Evolutionary conservation across 2,113 vertebrate genomes (phyloP).

Genomic region (Heliornis fulica): DNA sequence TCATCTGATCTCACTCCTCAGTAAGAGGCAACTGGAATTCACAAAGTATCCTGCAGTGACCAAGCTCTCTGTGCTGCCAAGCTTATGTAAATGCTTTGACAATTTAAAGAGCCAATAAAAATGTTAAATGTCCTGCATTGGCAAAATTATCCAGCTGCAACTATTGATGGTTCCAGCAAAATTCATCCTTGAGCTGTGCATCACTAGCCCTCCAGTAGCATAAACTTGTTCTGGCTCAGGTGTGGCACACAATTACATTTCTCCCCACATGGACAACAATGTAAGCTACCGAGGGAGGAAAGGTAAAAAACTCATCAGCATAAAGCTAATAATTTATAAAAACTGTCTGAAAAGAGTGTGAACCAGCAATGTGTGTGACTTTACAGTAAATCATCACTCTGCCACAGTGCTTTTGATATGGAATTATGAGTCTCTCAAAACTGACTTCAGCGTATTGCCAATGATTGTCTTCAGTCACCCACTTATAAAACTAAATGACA

Average conservation of each 20-base stretch:
- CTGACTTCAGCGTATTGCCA: background rate
- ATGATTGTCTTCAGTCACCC: background rate
- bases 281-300: background rate
- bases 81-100: background rate
- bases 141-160: background rate
- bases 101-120: background rate
- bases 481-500: background rate
- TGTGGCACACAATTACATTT: background rate
- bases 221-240: background rate
- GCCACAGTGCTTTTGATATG: background rate
- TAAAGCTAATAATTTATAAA: background rate
- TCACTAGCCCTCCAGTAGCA: background rate
- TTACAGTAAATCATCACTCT: background rate
- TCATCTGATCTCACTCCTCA: background rate
- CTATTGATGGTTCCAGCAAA: background rate
- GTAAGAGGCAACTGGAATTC: background rate
- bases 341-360: background rate
- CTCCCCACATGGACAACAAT: background rate
- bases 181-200: background rate
- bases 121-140: background rate
- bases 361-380: rapidly evolving
- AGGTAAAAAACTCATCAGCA: background rate
- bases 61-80: background rate
- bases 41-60: background rate
- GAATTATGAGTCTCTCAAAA: background rate